A percentile compares a stretch with the other conserved stretches of the same genome.
Evolutionary conservation across 1,140 invertebrate genomes (phyloP).

Genomic region (Penaeus chinensis): DNA sequence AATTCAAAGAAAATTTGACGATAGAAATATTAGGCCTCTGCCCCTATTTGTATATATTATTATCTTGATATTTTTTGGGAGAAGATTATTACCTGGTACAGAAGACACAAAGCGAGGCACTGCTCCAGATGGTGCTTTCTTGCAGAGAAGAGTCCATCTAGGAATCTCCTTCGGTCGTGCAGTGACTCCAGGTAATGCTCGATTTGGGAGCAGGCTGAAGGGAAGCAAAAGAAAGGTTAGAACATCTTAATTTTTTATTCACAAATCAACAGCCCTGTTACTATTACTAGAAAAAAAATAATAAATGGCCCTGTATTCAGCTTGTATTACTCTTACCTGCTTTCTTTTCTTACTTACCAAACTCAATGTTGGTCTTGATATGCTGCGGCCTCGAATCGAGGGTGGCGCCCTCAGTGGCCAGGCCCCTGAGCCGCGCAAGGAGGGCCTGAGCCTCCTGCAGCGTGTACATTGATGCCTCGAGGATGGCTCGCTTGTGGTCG

Average conservation of each 20-base stretch:
- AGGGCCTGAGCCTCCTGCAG: constrained; percentile 83
- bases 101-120: constrained; percentile 79
- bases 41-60: background rate
- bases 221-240: background rate
- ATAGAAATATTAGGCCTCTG: background rate
- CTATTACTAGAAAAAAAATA: background rate
- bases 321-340: background rate
- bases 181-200: constrained; percentile 81
- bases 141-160: constrained; percentile 74
- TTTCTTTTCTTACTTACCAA: constrained; percentile 68
- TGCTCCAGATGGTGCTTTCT: constrained; percentile 76
- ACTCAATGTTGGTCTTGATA: constrained; percentile 75
- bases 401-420: constrained; percentile 77
- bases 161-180: constrained; percentile 79
- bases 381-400: constrained; percentile 81
- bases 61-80: background rate
- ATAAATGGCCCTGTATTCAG: background rate
- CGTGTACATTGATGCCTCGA: constrained; percentile 81
- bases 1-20: background rate
- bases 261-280: background rate
- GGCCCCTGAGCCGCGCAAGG: constrained; percentile 77
- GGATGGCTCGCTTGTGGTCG: constrained; percentile 74
- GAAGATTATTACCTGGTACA: constrained; percentile 70
- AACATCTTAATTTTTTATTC: background rate
- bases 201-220: constrained; percentile 74